Base-by-base conservation (phyloP, 2,888 invertebrate species). In the Troides helena region DNA sequence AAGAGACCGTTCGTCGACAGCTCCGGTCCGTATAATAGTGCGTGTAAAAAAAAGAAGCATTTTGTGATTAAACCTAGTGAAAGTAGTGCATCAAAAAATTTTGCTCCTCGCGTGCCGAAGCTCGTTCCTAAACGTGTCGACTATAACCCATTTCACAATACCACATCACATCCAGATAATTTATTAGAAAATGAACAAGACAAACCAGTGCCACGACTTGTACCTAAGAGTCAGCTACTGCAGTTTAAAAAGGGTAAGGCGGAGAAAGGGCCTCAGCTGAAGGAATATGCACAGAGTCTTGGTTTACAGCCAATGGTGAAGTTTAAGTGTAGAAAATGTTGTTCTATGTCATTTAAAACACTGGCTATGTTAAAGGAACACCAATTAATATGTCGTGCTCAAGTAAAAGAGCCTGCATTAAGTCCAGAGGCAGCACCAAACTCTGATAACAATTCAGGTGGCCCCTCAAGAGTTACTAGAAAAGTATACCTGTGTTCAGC, bases 401-500 rank as follows among this genome's bases (percentile, higher is more conserved):
- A 91, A 76, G 88, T 88, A 1, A 88, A 88, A 70, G 89, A 90
- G 67, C 86, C 90, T 8, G 81, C 89, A 2, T 78, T 90, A 5
- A 89, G 92, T 71, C 90, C 92, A 0, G 91, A 89, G 73, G 82
- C 85, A 64, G 83, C 87, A 46, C 83, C 86, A 2, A 79, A 80
- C 67, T 80, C 89, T 18, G 89, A 93, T 57, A 78, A 85, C 53
- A 89, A 78, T 73, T 72, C 80, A 3, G 82, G 86, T 46, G 90
- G 88, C 18, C 89, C 88, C 39, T 95, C 95, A 63, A 93, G 95
- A 81, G 94, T 95, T 61, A 95, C 95, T n/a, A 92, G 96, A 60
- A 96, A 96, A 84, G 96, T 96, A 72, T 97, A 96, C 84, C 88
- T 97, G 66, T 97, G 97, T 84, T 95, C 96, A 18, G 95, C 96